A percentile compares a stretch with the other conserved stretches of the same genome.
Evolutionary conservation across 2,797 vertebrate genomes (phyloP).

Genomic region (Myiothlypis coronata): DNA sequence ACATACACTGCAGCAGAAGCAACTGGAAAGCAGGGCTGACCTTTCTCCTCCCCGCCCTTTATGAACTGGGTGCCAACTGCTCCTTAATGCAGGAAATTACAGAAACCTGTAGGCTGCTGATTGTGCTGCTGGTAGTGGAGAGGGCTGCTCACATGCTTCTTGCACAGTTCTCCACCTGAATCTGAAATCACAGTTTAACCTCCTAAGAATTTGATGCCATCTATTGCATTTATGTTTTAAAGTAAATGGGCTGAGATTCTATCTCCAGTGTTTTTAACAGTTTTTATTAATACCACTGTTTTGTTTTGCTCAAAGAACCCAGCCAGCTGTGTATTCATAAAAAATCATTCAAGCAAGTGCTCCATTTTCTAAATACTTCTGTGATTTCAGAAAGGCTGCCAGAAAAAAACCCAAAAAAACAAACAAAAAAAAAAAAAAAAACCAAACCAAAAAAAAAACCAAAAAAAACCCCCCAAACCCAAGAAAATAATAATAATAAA

Average conservation of each 20-base stretch:
- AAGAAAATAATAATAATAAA: too few relatives aligned
- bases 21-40: not conserved
- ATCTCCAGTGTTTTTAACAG: not conserved
- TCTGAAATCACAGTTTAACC: not conserved
- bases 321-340: not conserved
- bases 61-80: not conserved
- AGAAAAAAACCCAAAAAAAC: not conserved
- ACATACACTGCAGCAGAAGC: rapidly evolving
- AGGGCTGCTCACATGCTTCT: not conserved
- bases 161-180: not conserved
- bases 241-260: not conserved
- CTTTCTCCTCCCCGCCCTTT: not conserved
- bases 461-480: rapidly evolving
- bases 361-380: not conserved
- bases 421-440: rapidly evolving
- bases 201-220: not conserved
- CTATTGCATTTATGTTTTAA: not conserved
- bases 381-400: not conserved
- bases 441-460: rapidly evolving
- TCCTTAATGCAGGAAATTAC: not conserved
- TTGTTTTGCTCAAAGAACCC: not conserved
- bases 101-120: not conserved
- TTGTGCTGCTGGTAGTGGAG: not conserved
- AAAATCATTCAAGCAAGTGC: not conserved
- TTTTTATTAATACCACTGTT: not conserved